Base-by-base conservation (phyloP, 2,113 vertebrate genomes). In the Pitta sordida region DNA sequence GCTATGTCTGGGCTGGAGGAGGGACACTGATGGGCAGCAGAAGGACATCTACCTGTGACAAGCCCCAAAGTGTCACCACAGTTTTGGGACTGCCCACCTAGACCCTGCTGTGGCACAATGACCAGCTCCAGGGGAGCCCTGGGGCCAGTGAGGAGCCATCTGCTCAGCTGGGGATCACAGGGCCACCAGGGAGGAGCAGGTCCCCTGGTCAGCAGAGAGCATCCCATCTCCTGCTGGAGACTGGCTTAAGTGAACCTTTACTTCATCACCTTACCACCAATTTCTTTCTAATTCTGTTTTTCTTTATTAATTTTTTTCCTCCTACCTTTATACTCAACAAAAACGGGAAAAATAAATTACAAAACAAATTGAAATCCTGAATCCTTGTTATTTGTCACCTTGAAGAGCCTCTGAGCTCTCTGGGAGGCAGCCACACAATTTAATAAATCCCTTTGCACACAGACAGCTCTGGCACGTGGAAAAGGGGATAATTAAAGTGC, bases 401-500 rank as follows among this genome's bases (percentile, higher is more conserved):
- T 34, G 16, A 78, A 81, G 37, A 88, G 68, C 55, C 83, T 60
- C 68, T 20, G 19, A 93, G 32, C 62, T 88, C 68, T 14, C 37
- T 3, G 3, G 69, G 75, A 93, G 76, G 52, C 62, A 58, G 73
- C 41, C 4, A 1, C 62, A 65, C 27, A 18, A 64, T 48, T 87
- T 60, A 89, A 79, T 69, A 86, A 84, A 93, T 74, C 75, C 83
- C 83, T 82, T 20, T 65, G 86, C 4, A 15, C 48, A 26, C 63
- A 89, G 77, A 70, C 24, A 0, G 76, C 80, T 75, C 75, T 84
- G 91, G 88, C 60, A 55, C 11, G 2, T 8, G 15, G 71, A 80
- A 65, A n/a, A 16, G 68, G 16, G 70, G 80, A 94, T 81, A 92
- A 95, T 94, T 74, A 79, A 93, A 93, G 81, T 1, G 17, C 58